Evolutionary conservation across 2,113 vertebrate genomes (phyloP), one percentile per base, ranked within the genome.

Genomic region (Tichodroma muraria): DNA sequence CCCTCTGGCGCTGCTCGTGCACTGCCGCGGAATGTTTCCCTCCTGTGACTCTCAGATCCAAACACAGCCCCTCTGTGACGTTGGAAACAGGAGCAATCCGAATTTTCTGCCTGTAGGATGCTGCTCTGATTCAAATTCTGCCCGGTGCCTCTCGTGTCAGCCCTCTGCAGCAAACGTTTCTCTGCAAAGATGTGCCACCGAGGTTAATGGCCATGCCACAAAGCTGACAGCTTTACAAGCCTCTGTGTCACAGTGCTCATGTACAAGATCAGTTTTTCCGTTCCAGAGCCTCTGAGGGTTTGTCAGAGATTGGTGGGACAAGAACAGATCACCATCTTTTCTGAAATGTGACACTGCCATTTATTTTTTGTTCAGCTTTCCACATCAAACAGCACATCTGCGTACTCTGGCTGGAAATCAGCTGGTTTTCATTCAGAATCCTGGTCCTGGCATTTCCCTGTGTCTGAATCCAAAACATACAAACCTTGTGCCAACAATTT

Each of bases 61-160:
- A 40, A 15, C 25, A 19, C 27, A 31, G 59, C 37, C 44, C 30
- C 60, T 59, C 37, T 53, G 10, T 13, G 53, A 6, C 0, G 0
- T 14, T 10, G n/a, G 24, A 14, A 54, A 61, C 4, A 1, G 8
- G 37, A 13, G 5, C 4, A n/a, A 65, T 4, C 31, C 5, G 5
- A 18, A 23, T 4, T 15, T 21, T 13, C 31, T 13, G 47, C 17
- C 70, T 64, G 37, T 33, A 27, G 44, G 37, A 60, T 12, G 9
- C 40, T 64, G 45, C 35, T 79, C 13, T 52, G 9, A 22, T 42
- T 60, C 18, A 5, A 4, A 15, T 10, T 24, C 40, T 65, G 30
- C 40, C 50, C 64, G 11, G 31, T 4, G 19, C 35, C 57, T 25
- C n/a, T 88, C 56, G 27, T 22, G 15, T 1, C 60, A 54, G 10